Percentiles rank a stretch among this genome's conserved stretches.
Conservation (phyloP, 1,140 invertebrate species). For the Sipha flava region DNA sequence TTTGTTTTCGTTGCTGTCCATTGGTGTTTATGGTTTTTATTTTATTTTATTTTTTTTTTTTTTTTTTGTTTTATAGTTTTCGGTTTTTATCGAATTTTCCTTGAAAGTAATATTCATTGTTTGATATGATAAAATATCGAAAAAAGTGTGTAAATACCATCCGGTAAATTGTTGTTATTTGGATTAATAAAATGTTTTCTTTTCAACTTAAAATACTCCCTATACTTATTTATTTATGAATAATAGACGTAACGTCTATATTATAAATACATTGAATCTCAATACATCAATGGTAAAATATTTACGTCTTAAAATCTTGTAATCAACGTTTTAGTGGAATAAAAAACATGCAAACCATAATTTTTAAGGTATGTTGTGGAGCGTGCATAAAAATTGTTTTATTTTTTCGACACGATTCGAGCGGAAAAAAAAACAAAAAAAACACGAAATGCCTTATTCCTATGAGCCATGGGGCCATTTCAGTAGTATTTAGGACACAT, state of each 20-base stretch:
- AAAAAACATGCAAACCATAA: slow-evolving; percentile 11
- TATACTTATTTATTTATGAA: too few species aligned
- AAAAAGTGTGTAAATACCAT: not conserved
- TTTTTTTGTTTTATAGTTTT: not conserved
- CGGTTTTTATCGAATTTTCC: not conserved
- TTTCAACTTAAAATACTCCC: too few species aligned
- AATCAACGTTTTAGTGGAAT: not conserved
- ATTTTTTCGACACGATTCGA: not conserved
- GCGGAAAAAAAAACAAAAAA: not conserved
- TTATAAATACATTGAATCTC: not conserved
- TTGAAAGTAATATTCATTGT: not conserved
- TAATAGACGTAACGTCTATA: too few species aligned
- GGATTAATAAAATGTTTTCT: not conserved
- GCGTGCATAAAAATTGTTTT: slow-evolving; percentile 18
- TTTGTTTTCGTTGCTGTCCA: not conserved
- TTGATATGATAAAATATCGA: not conserved
- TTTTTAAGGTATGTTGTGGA: not conserved
- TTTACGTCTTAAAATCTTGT: not conserved
- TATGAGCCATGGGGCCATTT: not conserved
- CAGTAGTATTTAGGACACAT: not conserved
- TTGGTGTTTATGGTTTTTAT: not conserved
- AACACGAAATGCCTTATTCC: not conserved
- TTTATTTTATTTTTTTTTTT: not conserved
- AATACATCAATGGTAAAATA: not conserved
- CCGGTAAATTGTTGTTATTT: not conserved